Base-by-base conservation (phyloP, 2,888 invertebrate genomes). In the Euzetes globulus region DNA sequence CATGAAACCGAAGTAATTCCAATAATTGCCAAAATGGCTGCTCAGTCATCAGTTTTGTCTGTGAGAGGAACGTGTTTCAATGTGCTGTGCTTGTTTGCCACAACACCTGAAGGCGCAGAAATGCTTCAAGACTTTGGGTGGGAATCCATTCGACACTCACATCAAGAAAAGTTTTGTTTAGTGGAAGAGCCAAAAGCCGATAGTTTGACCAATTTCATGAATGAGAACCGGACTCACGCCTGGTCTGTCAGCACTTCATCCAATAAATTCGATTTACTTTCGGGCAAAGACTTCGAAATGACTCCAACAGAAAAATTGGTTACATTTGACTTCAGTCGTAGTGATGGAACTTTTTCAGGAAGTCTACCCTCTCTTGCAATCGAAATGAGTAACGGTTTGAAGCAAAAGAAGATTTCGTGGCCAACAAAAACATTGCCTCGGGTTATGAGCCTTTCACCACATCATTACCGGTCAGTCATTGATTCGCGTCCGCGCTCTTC, bases 1-100 rank as follows among this genome's bases (percentile, higher is more conserved):
- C 86, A 88, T 80, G 85, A 86, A 47, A 83, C 87, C 60, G 83
- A 84, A 71, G 81, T 87, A n/a, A 80, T 88, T 63, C 84, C 85
- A 75, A 81, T 81, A 37, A 80, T 84, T 13, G 83, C 92, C 77
- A 82, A 88, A 71, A 83, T 95, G 78, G 93, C 92, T 0, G 90
- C 90, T 81, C 87, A 88, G 78, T 89, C 90, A 82, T 88, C 88
- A 4, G 90, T 95, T 55, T 93, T 94, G 81, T 91, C 94, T 0
- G 87, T 97, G 71, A 87, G 94, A 77, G 94, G 84, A 1, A 93
- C 94, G 0, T 91, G 94, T 0, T 91, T 93, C 83, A 93, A 92
- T 82, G 89, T 90, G 7, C 85, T 94, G n/a, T 91, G 93, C 33
- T 85, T 96, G 45, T 87, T 96, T 68, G 91, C 91, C 0, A 90